Base-by-base conservation (phyloP, 2,888 invertebrate genomes). In the Thereva unica region DNA sequence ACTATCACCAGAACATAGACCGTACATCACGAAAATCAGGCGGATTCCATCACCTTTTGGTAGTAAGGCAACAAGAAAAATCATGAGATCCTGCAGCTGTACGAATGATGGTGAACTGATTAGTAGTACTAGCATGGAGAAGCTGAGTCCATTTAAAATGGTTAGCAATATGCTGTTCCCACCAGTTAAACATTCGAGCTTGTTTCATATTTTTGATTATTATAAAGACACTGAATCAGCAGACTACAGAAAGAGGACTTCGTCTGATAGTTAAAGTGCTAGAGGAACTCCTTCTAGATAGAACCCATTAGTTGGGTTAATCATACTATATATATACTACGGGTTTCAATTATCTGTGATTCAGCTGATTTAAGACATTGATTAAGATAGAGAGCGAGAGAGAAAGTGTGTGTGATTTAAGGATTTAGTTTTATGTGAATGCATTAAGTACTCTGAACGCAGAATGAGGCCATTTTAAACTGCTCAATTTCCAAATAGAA, bases 101-200 rank as follows among this genome's bases (percentile, higher is more conserved):
- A 70, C 68, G 4, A 71, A 69, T 4, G 71, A 70, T 5, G 66
- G 67, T 12, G 72, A 73, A 40, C 67, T 70, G n/a, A 68, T 61
- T 49, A 71, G 67, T 64, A 66, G 66, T 23, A 72, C 67, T 42
- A 78, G 75, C 69, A 77, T 78, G 2, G 78, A 79, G 42, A 78
- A 77, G 71, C 76, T 82, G 44, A 82, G 81, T 71, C 82, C 83
- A 1, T 73, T 83, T 6, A 80, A 78, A 71, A 77, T 78, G n/a
- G 79, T 83, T 70, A 81, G 81, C 66, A 81, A 78, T 68, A 79
- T 82, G 53, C 77, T 83, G 68, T 80, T 79, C 67, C 73, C 76
- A 71, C 73, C 77, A 67, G 77, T 73, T 37, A 78, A 80, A 70
- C 80, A 79, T 77, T 78, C 80, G 72, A 80, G 78, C 73, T 75